Conservation (phyloP, 2,888 invertebrate species). For the Eudemis profundana region DNA sequence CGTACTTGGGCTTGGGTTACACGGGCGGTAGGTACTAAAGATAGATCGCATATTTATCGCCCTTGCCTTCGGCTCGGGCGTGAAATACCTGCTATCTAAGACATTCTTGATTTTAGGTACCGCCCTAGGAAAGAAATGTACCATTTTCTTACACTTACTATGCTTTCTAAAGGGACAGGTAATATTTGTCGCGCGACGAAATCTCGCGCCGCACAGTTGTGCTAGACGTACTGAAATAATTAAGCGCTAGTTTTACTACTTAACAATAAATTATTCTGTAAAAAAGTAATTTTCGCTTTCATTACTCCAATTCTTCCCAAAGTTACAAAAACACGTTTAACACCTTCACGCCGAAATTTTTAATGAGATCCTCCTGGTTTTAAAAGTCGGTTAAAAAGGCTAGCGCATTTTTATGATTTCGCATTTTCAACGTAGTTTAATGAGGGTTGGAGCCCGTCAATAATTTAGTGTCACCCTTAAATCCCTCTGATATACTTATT, state of each 20-base stretch:
- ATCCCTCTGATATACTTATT: constrained; percentile 55
- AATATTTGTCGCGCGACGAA: no score
- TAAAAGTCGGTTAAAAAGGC: constrained; percentile 34
- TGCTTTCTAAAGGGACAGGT: no score
- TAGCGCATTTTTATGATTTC: constrained; percentile 61
- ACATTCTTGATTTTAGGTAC: no score
- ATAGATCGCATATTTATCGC: no score
- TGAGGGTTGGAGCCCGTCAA: constrained; percentile 66
- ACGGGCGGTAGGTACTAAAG: no score
- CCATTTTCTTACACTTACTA: no score
- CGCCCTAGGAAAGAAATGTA: no score
- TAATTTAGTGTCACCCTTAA: constrained; percentile 72
- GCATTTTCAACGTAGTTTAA: constrained; percentile 67
- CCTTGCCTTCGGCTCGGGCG: no score
- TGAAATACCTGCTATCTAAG: no score
- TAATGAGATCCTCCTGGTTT: constrained; percentile 33
- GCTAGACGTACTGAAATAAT: no score
- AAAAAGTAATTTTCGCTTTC: constrained; percentile 5
- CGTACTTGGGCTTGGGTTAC: no score
- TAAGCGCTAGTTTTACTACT: not conserved
- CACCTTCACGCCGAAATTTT: constrained; percentile 20
- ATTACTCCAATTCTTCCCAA: constrained; percentile 3
- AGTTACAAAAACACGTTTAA: constrained; percentile 24
- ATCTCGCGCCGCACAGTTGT: no score
- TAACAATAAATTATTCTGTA: not conserved